Percentiles rank a stretch among this genome's conserved stretches.
phyloP scores from a whole-genome alignment of 2,888 invertebrate genomes.

The Lithophane semibrunnea region DNA sequence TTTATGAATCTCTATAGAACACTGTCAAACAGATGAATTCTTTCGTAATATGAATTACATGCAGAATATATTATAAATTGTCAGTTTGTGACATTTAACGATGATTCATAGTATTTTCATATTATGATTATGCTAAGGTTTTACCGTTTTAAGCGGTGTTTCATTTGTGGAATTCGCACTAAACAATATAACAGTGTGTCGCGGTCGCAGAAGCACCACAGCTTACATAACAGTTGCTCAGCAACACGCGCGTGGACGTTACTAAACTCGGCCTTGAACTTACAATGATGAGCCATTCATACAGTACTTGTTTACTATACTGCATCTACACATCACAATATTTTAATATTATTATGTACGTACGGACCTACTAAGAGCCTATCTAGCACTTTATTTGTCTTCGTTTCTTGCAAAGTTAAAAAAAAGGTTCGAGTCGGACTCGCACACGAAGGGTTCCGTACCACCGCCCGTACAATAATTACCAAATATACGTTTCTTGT shows the following conservation, averaged over 20 bases:
- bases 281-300: slow-evolving; percentile 31
- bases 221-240: slow-evolving; percentile 21
- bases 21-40: too few relatives aligned
- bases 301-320: neutral
- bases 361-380: neutral
- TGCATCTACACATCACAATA: neutral
- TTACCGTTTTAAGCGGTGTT: too few relatives aligned
- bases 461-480: too few relatives aligned
- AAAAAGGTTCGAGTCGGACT: neutral
- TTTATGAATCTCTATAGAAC: too few relatives aligned
- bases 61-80: too few relatives aligned
- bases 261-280: slow-evolving; percentile 34
- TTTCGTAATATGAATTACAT: too few relatives aligned
- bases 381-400: neutral
- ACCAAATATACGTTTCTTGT: too few relatives aligned
- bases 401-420: neutral
- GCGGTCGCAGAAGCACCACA: slow-evolving; percentile 13
- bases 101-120: too few relatives aligned
- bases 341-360: neutral
- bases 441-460: too few relatives aligned
- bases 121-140: too few relatives aligned
- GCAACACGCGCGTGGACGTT: neutral
- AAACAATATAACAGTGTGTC: neutral
- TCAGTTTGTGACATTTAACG: too few relatives aligned
- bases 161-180: too few relatives aligned